Conservation (phyloP, 2,888 invertebrate species). For the Julus scanicus region DNA sequence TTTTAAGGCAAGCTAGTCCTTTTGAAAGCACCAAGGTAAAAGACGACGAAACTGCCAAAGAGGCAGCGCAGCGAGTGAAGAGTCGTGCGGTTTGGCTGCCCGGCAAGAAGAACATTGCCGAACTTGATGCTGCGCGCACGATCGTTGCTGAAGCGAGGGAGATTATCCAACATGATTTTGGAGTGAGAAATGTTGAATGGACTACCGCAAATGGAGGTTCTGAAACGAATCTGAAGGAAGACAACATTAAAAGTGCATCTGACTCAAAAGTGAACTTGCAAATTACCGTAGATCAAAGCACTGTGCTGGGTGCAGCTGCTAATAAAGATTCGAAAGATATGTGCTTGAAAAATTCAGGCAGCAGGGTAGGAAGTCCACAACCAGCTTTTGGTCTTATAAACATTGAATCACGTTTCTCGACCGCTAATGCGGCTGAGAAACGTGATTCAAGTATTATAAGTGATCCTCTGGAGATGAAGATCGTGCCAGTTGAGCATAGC, state of each 20-base stretch:
- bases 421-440: too few species aligned
- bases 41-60: constrained; percentile 76
- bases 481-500: background rate
- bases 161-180: constrained; percentile 78
- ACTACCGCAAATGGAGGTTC: background rate
- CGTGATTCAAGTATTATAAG: background rate
- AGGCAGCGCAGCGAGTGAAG: constrained; percentile 75
- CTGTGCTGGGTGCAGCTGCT: background rate
- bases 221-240: background rate
- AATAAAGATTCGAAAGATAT: background rate
- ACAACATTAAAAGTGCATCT: background rate
- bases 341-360: background rate
- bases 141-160: constrained; percentile 82
- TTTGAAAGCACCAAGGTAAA: constrained; percentile 85
- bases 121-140: constrained; percentile 81
- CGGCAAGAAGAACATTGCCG: constrained; percentile 82
- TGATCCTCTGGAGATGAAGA: background rate
- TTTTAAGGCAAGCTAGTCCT: constrained; percentile 81
- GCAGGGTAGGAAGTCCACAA: background rate
- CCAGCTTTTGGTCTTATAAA: background rate
- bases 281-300: background rate
- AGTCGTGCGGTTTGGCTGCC: constrained; percentile 81
- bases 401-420: too few species aligned
- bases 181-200: constrained; percentile 64
- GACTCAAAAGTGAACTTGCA: background rate